Evolutionary conservation across 1,140 invertebrate genomes (phyloP).

Genomic region (Lepidotrigona ventralis): DNA sequence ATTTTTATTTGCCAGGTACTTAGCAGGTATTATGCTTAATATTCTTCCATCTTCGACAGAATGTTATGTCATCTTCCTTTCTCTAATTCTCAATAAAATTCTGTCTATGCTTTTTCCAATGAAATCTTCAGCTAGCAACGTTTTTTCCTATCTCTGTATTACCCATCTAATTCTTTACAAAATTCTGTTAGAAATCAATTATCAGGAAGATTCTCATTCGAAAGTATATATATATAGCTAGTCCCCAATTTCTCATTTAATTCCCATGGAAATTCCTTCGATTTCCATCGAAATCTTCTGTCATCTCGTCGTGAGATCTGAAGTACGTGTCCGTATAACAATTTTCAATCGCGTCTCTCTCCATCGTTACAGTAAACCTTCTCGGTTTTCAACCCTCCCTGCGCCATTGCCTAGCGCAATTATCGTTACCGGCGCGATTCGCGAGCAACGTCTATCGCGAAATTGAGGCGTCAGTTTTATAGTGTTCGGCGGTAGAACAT

Average conservation of each 20-base stretch:
- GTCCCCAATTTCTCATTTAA: too few species aligned
- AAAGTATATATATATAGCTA: too few species aligned
- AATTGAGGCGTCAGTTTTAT: conserved; percentile 63
- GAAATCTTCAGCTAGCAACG: background rate
- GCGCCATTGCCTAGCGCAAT: background rate
- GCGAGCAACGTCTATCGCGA: conserved; percentile 26
- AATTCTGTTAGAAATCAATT: too few species aligned
- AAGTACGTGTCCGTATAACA: background rate
- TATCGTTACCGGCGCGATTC: background rate
- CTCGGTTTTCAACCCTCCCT: background rate
- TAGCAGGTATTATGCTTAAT: too few species aligned
- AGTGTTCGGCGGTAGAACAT: conserved; percentile 35
- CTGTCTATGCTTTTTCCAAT: background rate
- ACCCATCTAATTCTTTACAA: background rate
- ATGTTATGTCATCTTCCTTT: too few species aligned
- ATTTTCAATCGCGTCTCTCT: background rate
- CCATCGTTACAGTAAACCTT: too few species aligned
- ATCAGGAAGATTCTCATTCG: too few species aligned
- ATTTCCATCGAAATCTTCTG: background rate
- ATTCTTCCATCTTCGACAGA: too few species aligned
- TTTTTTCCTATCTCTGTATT: too few species aligned
- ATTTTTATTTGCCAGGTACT: too few species aligned
- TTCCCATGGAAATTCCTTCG: background rate
- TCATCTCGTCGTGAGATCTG: too few species aligned
- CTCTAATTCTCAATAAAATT: background rate